Percentiles rank a stretch among this genome's conserved stretches.
Conservation (phyloP, 2,113 vertebrate species). For the Rhadina sibilatrix region DNA sequence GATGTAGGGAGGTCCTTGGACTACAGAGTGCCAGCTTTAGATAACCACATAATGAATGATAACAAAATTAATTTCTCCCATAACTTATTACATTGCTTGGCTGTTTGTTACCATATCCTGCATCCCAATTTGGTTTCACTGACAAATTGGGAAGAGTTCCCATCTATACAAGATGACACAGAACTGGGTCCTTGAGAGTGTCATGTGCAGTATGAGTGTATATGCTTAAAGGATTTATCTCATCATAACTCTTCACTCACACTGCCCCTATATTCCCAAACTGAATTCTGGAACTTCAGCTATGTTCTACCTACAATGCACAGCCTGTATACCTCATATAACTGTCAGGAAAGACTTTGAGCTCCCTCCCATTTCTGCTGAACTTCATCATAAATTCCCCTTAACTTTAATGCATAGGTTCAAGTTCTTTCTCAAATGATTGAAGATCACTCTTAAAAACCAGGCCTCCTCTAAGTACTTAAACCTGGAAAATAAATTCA, state of each 20-base stretch:
- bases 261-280: not conserved
- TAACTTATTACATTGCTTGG: not conserved
- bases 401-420: not conserved
- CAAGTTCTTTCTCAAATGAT: not conserved
- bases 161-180: not conserved
- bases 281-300: not conserved
- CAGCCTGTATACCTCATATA: not conserved
- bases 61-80: not conserved
- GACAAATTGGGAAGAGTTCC: not conserved
- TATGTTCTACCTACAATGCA: not conserved
- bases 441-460: not conserved
- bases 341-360: not conserved
- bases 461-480: not conserved
- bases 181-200: not conserved
- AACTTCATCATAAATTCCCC: slow-evolving; percentile 3
- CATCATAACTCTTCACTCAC: not conserved
- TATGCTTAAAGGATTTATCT: not conserved
- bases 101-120: not conserved
- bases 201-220: not conserved
- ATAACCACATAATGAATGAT: not conserved
- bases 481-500: not conserved
- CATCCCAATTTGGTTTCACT: not conserved
- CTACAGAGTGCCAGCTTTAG: not conserved
- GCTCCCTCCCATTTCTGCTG: not conserved
- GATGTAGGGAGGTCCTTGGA: not conserved